Evolutionary conservation across 2,113 vertebrate genomes (phyloP).

Genomic region (Suncus etruscus): DNA sequence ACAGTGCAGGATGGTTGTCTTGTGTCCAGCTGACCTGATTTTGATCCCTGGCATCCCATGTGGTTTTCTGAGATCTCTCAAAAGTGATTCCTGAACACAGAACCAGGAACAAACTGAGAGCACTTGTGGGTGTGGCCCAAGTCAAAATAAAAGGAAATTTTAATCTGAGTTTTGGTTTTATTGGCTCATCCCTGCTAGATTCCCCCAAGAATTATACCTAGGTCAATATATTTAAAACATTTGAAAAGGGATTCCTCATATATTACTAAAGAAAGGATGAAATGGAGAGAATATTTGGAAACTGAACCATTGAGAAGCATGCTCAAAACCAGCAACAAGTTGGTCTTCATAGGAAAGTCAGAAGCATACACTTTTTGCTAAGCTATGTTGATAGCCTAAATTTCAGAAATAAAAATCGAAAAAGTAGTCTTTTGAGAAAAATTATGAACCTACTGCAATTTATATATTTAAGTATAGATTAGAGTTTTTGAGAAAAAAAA

Average conservation of each 20-base stretch:
- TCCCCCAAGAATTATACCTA: background rate
- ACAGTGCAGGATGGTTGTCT: too few species aligned
- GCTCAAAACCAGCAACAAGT: background rate
- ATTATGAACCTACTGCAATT: background rate
- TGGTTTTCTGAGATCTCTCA: too few species aligned
- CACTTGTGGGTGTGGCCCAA: too few species aligned
- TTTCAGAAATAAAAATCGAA: background rate
- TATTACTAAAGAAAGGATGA: background rate
- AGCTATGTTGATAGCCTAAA: background rate
- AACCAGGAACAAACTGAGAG: too few species aligned
- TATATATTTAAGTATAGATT: background rate
- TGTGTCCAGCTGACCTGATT: too few species aligned
- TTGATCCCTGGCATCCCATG: too few species aligned
- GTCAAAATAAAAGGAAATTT: too few species aligned
- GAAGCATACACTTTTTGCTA: background rate
- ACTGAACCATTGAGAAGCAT: background rate
- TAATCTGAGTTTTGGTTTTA: constrained; percentile 1
- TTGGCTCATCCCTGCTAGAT: background rate
- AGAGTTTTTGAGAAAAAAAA: background rate
- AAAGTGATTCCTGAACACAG: too few species aligned
- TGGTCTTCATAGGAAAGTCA: background rate
- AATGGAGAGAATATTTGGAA: background rate
- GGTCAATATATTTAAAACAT: constrained; percentile 14
- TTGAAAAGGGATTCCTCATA: background rate
- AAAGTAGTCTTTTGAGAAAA: background rate